Base-by-base conservation (phyloP, 2,113 vertebrate species). In the Hippoglossus stenolepis region DNA sequence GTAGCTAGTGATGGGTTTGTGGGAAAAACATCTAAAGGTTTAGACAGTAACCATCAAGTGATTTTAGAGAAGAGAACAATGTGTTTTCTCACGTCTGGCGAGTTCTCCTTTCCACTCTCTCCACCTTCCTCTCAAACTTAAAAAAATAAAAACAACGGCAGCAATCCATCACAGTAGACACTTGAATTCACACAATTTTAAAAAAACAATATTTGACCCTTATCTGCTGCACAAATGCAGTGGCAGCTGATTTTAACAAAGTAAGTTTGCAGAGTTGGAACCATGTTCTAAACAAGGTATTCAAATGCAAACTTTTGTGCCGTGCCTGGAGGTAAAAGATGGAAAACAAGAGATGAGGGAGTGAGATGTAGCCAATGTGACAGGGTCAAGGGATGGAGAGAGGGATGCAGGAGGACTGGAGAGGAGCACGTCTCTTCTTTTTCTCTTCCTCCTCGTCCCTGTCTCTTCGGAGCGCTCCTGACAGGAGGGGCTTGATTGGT, bases 401-500 rank as follows among this genome's bases (percentile, higher is more conserved):
- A 77, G 53, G 61, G 61, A 66, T 28, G 49, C 49, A 73, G 73
- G 73, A 66, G 35, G 49, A 51, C 47, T 12, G 20, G 72, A 77
- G 70, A 78, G 76, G 75, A 71, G 61, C 75, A 61, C 0, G 35
- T 86, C 83, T 83, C 63, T 63, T 87, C 82, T 75, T 61, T 7
- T 73, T 80, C 84, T 84, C 83, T 70, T 80, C 82, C 59, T 82
- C 67, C 65, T 86, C 83, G 45, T 70, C 82, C 65, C 35, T 26
- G 20, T 86, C 76, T 86, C 77, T 47, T 80, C 85, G 21, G 43
- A 85, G 35, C 40, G 3, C 81, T 90, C 78, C 88, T 87, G 88
- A 91, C 90, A 87, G 81, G 86, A 90, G 85, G 90, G 90, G 85
- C 85, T 89, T 89, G 87, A 89, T 90, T 91, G 89, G 82, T 91